Conservation (phyloP, 2,113 vertebrate species). For the Saguinus imperator region DNA sequence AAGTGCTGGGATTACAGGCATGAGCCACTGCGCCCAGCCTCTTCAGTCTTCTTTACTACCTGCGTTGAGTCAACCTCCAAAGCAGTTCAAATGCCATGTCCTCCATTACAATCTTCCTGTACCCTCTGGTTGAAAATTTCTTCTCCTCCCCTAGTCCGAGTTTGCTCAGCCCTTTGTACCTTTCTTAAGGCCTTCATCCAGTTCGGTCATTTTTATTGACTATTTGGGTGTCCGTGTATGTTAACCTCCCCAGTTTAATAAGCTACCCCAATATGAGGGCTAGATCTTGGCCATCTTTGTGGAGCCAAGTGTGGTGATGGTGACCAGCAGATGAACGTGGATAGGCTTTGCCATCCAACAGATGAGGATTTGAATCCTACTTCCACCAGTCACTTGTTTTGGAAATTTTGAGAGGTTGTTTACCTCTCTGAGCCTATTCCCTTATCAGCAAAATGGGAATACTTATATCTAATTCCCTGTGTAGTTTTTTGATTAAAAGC, state of each 20-base stretch:
- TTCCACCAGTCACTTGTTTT: not conserved
- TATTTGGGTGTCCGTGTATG: not conserved
- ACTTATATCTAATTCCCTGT: not conserved
- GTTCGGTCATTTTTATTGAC: not conserved
- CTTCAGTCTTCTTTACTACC: not conserved
- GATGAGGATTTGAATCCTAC: not conserved
- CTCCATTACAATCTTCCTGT: not conserved
- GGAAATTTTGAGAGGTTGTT: not conserved
- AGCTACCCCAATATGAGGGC: too few species aligned
- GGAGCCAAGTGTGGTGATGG: fast-evolving
- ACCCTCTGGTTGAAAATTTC: not conserved
- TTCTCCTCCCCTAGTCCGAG: not conserved
- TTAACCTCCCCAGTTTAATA: not conserved
- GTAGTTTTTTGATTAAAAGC: not conserved
- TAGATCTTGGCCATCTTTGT: not conserved
- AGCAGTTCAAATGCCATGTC: not conserved
- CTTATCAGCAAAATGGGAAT: not conserved
- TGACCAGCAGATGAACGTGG: fast-evolving
- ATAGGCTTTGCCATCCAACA: not conserved
- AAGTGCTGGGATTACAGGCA: too few species aligned
- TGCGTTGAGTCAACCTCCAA: not conserved
- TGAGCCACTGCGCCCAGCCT: not conserved
- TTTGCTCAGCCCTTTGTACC: not conserved
- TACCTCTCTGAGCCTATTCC: not conserved
- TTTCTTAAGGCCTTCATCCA: not conserved